Evolutionary conservation across 2,113 vertebrate genomes (phyloP), one percentile per base, ranked within the genome.

Genomic region (Nycticorax nycticorax): DNA sequence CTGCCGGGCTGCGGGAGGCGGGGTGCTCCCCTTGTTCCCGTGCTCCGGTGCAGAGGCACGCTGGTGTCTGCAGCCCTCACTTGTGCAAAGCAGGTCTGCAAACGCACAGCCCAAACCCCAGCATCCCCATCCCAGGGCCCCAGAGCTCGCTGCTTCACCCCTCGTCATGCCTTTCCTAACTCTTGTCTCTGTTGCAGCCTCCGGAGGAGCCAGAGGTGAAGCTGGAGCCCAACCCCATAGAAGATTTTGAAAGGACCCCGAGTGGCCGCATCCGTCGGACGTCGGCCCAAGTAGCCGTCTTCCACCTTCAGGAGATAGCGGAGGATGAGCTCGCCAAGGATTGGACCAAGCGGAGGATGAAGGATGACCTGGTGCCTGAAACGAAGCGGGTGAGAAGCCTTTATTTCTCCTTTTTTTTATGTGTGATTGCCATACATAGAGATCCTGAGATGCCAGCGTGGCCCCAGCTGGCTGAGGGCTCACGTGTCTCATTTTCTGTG

Each of bases 261-360:
- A 99, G 99, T 0, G 99, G 99, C 64, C 98, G 99, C 68, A 98
- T 99, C 95, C 98, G 99, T 53, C 99, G 99, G 62, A 99, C 98
- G 0, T 99, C 99, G 0, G 99, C 99, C 76, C 99, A 99, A 94
- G 99, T 99, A 0, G 99, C 99, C 0, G 99, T 99, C 47, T 99
- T 99, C 97, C 99, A 99, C 97, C 98, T 99, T 62, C 99, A 99
- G 97, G 99, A 99, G 98, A 99, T 99, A 9, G 99, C 99, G 0
- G 99, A 99, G 93, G 99, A 99, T 0, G 99, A 99, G 91, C 98
- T 99, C 30, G 98, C 99, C 79, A 99, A 97, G 90, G 99, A 99
- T 55, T 99, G 99, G 99, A 99, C 98, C 90, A 99, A 99, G 95
- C 97, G 99, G 30, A 99, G 99, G 95, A 99, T 99, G 98, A 99